Base-by-base conservation (phyloP, 2,888 invertebrate genomes). In the Panorpa germanica region DNA sequence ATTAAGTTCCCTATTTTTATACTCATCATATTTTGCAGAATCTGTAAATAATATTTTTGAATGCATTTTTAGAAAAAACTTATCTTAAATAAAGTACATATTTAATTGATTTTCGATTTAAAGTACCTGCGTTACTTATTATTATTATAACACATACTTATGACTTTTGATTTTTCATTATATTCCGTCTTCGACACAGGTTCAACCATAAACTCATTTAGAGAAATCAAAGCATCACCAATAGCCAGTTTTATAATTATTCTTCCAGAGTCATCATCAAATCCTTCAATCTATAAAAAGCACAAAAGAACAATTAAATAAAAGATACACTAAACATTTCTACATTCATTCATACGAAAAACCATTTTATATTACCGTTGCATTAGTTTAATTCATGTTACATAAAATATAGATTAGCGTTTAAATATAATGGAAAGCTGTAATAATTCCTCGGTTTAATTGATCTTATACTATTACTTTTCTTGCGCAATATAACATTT, bases 251-350 rank as follows among this genome's bases (percentile, higher is more conserved):
- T 77, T 0, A 86, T 67, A 45, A 81, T 69, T 3, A 82, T 64
- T 34, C 83, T 60, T 0, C 78, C 78, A 13, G 72, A 71, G 42
- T 82, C 78, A 43, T 85, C 83, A 47, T 88, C 83, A 32, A 85
- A 65, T 11, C 80, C 78, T 41, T 77, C 66, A 9, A 88, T 65
- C 71, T 73, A 47, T 18, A 49, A 46, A 34, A 33, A 35, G 38
- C 37, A 8, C 45, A 45, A 32, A 25, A 31, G 31, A 26, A 30
- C 12, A 23, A 9, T 15, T 29, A 5, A 11, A n/a, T 10, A 23
- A 16, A 9, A 9, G 17, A n/a, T n/a, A n/a, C n/a, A n/a, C n/a
- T n/a, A n/a, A n/a, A n/a, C n/a, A n/a, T n/a, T n/a, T n/a, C n/a
- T n/a, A n/a, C n/a, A n/a, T n/a, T n/a, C n/a, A n/a, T n/a, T n/a